Conservation (phyloP, 2,888 invertebrate species). For the Eupsilia transversa region DNA sequence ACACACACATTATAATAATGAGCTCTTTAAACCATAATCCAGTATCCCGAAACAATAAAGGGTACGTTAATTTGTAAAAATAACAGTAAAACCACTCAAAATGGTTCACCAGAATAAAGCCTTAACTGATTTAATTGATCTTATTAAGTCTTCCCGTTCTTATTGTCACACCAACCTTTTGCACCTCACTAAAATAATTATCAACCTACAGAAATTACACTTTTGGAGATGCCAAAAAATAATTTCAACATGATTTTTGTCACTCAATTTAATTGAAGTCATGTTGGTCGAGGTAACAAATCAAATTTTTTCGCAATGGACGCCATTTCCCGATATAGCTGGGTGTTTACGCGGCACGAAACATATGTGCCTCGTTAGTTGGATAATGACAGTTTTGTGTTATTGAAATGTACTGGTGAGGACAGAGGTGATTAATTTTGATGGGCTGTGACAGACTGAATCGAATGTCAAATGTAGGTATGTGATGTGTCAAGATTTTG, state of each 20-base stretch:
- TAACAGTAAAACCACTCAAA: constrained; percentile 65
- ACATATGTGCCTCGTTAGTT: constrained; percentile 87
- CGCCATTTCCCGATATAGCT: constrained; percentile 80
- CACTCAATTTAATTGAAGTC: constrained; percentile 86
- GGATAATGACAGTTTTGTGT: constrained; percentile 85
- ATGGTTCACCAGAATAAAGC: constrained; percentile 77
- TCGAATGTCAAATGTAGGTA: neutral
- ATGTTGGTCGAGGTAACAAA: constrained; percentile 85
- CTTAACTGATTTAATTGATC: constrained; percentile 86
- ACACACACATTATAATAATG: constrained; percentile 28
- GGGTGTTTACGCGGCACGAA: constrained; percentile 75
- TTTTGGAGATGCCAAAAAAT: constrained; percentile 46
- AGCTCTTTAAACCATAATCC: constrained; percentile 43
- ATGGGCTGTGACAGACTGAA: constrained; percentile 23
- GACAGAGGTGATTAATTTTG: constrained; percentile 70
- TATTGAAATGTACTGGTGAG: constrained; percentile 79
- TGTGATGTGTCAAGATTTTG: neutral
- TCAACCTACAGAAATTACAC: constrained; percentile 59
- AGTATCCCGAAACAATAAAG: constrained; percentile 38
- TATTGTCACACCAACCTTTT: constrained; percentile 75
- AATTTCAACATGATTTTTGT: constrained; percentile 81
- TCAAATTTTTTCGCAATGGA: constrained; percentile 86
- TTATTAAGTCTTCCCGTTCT: constrained; percentile 81
- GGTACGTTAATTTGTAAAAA: constrained; percentile 62
- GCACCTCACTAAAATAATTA: constrained; percentile 50